Evolutionary conservation across 2,797 vertebrate genomes (phyloP), one percentile per base, ranked within the genome.

Genomic region (Eurystomus glaucurus): DNA sequence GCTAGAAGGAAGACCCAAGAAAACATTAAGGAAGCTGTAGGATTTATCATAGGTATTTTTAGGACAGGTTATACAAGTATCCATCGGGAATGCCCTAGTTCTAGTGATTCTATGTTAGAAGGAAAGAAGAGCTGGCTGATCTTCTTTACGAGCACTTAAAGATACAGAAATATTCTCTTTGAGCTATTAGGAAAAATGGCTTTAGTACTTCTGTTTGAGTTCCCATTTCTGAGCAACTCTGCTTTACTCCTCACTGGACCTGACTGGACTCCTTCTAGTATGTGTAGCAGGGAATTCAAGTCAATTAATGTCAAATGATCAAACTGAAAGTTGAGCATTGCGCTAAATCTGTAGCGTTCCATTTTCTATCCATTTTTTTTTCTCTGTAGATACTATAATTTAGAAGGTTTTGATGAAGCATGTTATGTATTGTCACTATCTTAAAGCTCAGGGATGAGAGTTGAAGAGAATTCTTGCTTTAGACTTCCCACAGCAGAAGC

Each of bases 231-330:
- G 39, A 72, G 39, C 26, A 83, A 2, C 19, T 69, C 45, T 33
- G 8, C 66, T 79, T 2, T 16, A 46, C 17, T 72, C 10, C 20
- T 14, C 20, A 33, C 8, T 57, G 55, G 48, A 19, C 26, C 64
- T 29, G 18, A 2, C 5, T 31, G 26, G 20, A 23, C 28, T 52
- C 19, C 46, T 74, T 62, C 43, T 62, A 0, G 0, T 62, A 58
- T 11, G 29, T 16, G 9, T 18, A 29, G 14, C 2, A 7, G 14
- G 55, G 50, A 72, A 41, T 15, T 64, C 25, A 62, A 66, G 43
- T n/a, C 28, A 52, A 5, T n/a, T 50, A 14, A 13, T 4, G 9
- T 46, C 50, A 52, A 71, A 48, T 60, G 45, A n/a, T 60, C 11
- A 5, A 55, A 13, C 12, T 39, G 31, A 12, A 28, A 18, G 48